phyloP scores from a whole-genome alignment of 2,113 vertebrate genomes.

The Lamprotornis superbus region DNA sequence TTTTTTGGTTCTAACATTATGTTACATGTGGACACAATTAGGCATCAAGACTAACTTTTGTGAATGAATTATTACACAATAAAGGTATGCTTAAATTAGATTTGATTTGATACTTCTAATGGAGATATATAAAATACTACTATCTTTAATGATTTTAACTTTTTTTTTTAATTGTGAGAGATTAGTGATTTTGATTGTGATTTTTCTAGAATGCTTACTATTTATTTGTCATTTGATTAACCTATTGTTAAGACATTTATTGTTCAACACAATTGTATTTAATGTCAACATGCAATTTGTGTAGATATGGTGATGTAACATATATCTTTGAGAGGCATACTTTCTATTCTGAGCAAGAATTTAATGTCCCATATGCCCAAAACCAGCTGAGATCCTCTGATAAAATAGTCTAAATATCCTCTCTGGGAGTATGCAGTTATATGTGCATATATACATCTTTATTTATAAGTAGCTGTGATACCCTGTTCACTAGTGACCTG shows the following conservation, averaged over 20 bases:
- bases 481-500: neutral
- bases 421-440: neutral
- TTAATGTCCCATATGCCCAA: neutral
- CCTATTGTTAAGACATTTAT: neutral
- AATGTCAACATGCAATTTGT: neutral
- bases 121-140: neutral
- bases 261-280: neutral
- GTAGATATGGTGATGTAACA: neutral
- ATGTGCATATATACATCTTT: fast-evolving
- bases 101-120: neutral
- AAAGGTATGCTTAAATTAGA: neutral
- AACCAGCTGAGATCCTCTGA: neutral
- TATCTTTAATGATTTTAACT: neutral
- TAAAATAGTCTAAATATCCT: neutral
- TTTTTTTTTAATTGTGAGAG: neutral
- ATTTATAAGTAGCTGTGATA: neutral
- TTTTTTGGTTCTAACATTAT: neutral
- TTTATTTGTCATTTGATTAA: neutral
- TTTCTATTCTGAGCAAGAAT: neutral
- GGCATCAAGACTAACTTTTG: neutral
- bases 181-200: neutral
- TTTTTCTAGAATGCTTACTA: neutral
- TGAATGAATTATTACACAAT: neutral
- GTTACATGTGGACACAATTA: neutral
- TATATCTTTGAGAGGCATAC: fast-evolving